Conservation (phyloP, 2,888 invertebrate species). For the Trissolcus brochymenae region DNA sequence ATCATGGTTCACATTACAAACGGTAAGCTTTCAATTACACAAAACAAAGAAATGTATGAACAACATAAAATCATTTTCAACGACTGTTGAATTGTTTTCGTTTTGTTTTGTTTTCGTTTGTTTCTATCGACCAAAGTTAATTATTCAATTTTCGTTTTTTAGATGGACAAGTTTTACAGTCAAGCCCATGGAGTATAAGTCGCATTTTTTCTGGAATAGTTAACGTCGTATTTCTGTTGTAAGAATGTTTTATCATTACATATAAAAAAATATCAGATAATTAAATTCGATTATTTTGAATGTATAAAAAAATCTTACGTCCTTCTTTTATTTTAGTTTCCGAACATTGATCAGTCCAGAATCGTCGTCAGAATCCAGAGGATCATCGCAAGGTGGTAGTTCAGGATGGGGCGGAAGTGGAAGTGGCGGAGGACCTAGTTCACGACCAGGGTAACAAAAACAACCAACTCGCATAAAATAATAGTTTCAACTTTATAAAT, state of each 20-base stretch:
- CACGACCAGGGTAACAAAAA: slow-evolving; percentile 25
- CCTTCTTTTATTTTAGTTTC: slow-evolving; percentile 61
- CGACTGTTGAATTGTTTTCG: not conserved
- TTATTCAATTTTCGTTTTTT: slow-evolving; percentile 21
- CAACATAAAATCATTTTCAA: too few relatives aligned
- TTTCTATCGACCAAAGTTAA: not conserved
- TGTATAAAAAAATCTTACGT: not conserved
- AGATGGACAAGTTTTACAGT: slow-evolving; percentile 49
- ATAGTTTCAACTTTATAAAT: not conserved
- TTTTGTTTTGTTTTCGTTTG: too few relatives aligned
- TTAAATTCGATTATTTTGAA: too few relatives aligned
- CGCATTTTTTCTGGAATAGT: slow-evolving; percentile 44
- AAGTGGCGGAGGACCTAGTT: slow-evolving; percentile 23
- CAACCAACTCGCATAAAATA: not conserved
- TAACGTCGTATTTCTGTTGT: slow-evolving; percentile 41
- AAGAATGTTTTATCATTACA: slow-evolving; percentile 13
- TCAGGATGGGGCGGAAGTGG: slow-evolving; percentile 13
- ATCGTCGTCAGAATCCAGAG: slow-evolving; percentile 6
- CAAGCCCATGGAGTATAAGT: slow-evolving; percentile 47
- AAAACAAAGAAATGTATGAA: not conserved
- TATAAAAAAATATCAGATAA: not conserved
- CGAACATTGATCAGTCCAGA: slow-evolving; percentile 64
- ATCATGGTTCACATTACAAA: slow-evolving; percentile 39
- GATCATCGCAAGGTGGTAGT: slow-evolving; percentile 10
- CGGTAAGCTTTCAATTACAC: slow-evolving; percentile 13